Evolutionary conservation across 2,113 vertebrate species (phyloP).

Genomic region (Polyodon spathula): DNA sequence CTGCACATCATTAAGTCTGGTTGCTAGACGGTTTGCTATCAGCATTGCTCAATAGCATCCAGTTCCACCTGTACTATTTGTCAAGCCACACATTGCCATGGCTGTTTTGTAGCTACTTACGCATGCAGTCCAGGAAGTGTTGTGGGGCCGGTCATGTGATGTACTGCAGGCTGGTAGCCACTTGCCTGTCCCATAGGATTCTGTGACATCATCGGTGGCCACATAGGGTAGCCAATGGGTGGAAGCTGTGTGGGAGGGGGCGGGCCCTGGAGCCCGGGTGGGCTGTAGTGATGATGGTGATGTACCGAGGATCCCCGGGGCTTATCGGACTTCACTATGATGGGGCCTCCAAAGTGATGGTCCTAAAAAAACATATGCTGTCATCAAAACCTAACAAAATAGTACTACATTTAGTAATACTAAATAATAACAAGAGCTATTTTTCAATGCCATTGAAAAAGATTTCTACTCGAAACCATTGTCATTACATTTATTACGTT

Average conservation of each 20-base stretch:
- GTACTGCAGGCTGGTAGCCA: constrained; percentile 26
- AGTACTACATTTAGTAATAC: neutral
- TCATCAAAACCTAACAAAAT: constrained; percentile 11
- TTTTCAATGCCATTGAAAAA: too few relatives aligned
- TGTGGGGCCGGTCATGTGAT: constrained; percentile 25
- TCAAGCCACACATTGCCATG: too few relatives aligned
- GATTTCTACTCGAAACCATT: too few relatives aligned
- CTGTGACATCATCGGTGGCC: constrained; percentile 34
- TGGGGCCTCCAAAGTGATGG: constrained; percentile 22
- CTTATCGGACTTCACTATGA: constrained; percentile 39
- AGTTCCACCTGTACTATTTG: too few relatives aligned
- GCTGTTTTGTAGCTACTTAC: constrained; percentile 32
- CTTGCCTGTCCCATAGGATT: constrained; percentile 22
- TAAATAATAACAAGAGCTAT: too few relatives aligned
- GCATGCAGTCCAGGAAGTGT: constrained; percentile 35
- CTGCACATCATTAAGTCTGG: too few relatives aligned
- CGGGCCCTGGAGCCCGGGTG: constrained; percentile 13
- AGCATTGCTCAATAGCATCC: too few relatives aligned
- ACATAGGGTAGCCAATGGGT: constrained; percentile 36
- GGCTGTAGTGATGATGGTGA: constrained; percentile 69
- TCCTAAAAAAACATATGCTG: constrained; percentile 33
- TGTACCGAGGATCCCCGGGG: constrained; percentile 44
- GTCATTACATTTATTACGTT: too few relatives aligned
- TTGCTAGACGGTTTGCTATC: too few relatives aligned
- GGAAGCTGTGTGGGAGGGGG: constrained; percentile 23